A percentile compares a stretch with the other conserved stretches of the same genome.
Conservation (phyloP, 2,888 invertebrate species). For the Ennomos fuscantarius region DNA sequence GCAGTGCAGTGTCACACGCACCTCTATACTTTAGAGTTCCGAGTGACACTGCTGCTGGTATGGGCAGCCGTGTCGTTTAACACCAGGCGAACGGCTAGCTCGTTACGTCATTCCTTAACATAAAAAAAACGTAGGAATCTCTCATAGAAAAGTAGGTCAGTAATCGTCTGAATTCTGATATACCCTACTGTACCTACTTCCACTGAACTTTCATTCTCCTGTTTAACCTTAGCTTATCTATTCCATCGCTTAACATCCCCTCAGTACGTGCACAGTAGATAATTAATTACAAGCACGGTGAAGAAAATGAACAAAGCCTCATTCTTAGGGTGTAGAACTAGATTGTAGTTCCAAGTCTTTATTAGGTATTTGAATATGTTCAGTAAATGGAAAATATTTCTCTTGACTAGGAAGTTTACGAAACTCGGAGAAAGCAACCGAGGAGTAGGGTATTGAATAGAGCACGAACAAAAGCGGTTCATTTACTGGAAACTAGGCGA, state of each 20-base stretch:
- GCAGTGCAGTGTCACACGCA: too few species aligned
- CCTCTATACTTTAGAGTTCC: too few species aligned
- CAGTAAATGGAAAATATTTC: constrained; percentile 73
- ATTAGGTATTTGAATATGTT: constrained; percentile 65
- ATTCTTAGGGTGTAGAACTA: constrained; percentile 60
- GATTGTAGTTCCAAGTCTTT: constrained; percentile 61
- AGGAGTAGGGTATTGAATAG: constrained; percentile 66
- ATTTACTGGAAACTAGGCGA: constrained; percentile 73
- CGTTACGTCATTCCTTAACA: too few species aligned
- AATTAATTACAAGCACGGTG: constrained; percentile 61
- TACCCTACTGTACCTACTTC: too few species aligned
- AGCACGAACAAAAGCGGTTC: constrained; percentile 76
- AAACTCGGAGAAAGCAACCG: constrained; percentile 72
- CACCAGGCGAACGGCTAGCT: too few species aligned
- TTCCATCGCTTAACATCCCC: constrained; percentile 31
- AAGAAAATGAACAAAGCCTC: constrained; percentile 61
- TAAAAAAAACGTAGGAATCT: too few species aligned
- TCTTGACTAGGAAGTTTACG: constrained; percentile 70
- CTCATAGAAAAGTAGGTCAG: too few species aligned
- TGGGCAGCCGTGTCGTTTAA: too few species aligned
- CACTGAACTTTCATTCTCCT: constrained; percentile 13
- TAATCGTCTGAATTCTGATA: too few species aligned
- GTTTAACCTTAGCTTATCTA: constrained; percentile 30
- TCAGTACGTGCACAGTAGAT: constrained; percentile 35
- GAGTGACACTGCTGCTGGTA: too few species aligned